Evolutionary conservation across 2,113 vertebrate genomes (phyloP).

Genomic region (Reinhardtius hippoglossoides): DNA sequence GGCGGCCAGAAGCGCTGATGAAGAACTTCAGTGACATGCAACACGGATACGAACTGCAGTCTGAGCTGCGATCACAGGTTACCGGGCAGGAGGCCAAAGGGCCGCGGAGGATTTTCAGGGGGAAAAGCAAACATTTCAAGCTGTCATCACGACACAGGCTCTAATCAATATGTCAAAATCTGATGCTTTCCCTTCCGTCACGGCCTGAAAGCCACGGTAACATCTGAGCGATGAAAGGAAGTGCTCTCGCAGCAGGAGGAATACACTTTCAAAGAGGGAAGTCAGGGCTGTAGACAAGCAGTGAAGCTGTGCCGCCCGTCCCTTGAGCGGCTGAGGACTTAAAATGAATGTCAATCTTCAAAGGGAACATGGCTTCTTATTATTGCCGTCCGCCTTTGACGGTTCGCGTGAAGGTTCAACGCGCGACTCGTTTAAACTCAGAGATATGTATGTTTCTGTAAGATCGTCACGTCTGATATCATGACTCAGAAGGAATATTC

Average conservation of each 20-base stretch:
- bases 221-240: neutral
- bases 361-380: neutral
- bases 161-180: neutral
- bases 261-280: neutral
- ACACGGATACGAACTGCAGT: neutral
- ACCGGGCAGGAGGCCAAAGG: too few relatives aligned
- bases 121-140: neutral
- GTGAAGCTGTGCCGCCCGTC: neutral
- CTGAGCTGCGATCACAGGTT: conserved; percentile 1
- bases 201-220: neutral
- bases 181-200: neutral
- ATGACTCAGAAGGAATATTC: too few relatives aligned
- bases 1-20: neutral
- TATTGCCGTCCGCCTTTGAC: neutral
- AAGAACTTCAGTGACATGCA: neutral
- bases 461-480: too few relatives aligned
- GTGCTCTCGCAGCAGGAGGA: neutral
- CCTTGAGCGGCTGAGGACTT: neutral
- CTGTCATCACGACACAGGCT: neutral
- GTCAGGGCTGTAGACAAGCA: neutral
- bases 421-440: neutral
- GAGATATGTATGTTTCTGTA: too few relatives aligned
- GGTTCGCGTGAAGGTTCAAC: conserved; percentile 4
- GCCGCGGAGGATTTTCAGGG: neutral
- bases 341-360: neutral